phyloP scores from a whole-genome alignment of 2,888 invertebrate species.

The Pterostichus niger region DNA sequence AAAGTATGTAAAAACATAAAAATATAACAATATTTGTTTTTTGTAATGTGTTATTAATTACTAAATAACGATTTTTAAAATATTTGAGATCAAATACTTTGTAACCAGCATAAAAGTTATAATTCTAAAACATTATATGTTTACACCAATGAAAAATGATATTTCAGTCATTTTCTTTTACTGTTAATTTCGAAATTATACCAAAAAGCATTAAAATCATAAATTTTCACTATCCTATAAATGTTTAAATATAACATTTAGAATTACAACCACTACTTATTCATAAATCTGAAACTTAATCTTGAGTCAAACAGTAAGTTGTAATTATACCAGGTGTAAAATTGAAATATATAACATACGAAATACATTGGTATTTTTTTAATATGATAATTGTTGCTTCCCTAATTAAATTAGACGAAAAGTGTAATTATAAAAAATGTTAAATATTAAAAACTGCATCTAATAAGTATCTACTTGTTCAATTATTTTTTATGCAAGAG shows the following conservation, averaged over 20 bases:
- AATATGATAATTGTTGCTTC: too few species aligned
- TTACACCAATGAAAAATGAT: background rate
- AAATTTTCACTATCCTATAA: background rate
- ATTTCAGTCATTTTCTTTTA: background rate
- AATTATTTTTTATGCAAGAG: too few species aligned
- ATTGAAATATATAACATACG: too few species aligned
- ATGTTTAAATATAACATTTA: background rate
- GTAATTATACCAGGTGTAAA: too few species aligned
- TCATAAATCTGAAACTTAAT: too few species aligned
- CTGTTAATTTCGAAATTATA: background rate
- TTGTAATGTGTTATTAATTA: background rate
- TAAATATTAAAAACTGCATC: too few species aligned
- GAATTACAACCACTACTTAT: slow-evolving; percentile 1
- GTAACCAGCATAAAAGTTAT: background rate
- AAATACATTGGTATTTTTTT: too few species aligned
- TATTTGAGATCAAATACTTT: background rate
- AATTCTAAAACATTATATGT: slow-evolving; percentile 14
- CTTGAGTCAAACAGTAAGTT: too few species aligned
- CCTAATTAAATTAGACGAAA: too few species aligned
- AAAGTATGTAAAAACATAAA: slow-evolving; percentile 14
- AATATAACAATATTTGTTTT: background rate
- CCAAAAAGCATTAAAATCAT: slow-evolving; percentile 3
- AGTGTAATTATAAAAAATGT: too few species aligned
- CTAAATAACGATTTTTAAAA: background rate
- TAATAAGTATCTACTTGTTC: too few species aligned